A percentile compares a stretch with the other conserved stretches of the same genome.
These are phyloP conservation scores for Eucidaris tribuloides DNA, from an alignment of 35 echinoderm and acorn worm species.

Conservation along the genomic window DNA sequence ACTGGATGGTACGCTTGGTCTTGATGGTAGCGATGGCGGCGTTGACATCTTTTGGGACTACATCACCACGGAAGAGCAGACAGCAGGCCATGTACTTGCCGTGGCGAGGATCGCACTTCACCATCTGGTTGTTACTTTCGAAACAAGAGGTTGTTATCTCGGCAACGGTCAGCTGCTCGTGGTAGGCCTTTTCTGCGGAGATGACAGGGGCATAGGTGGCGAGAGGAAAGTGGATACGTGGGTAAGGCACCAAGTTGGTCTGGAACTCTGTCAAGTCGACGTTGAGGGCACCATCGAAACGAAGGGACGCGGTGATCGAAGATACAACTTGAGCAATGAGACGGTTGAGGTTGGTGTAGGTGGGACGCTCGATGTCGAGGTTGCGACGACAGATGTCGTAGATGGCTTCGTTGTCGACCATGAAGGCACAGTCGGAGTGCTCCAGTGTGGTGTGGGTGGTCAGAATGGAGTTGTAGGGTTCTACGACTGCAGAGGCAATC, in stretches of 20 bases:
- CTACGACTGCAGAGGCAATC: constrained; percentile 43
- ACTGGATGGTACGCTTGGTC: constrained; percentile 53
- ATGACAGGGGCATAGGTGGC: constrained; percentile 54
- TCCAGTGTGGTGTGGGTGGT: constrained; percentile 54
- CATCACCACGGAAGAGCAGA: constrained; percentile 63
- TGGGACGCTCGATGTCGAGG: constrained; percentile 57
- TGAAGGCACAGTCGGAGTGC: constrained; percentile 64
- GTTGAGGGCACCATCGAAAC: constrained; percentile 44
- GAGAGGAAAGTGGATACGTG: constrained; percentile 86
- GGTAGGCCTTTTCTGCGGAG: constrained; percentile 48
- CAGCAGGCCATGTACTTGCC: constrained; percentile 68
- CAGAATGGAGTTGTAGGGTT: constrained; percentile 51
- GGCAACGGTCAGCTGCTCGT: constrained; percentile 49
- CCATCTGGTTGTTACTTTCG: constrained; percentile 66
- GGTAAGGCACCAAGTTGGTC: constrained; percentile 87
- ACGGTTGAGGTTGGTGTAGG: too few relatives aligned
- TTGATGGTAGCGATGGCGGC: constrained; percentile 47
- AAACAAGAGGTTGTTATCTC: too few relatives aligned
- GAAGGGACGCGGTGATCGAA: constrained; percentile 46
- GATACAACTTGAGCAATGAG: constrained; percentile 40
- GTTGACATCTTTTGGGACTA: constrained; percentile 58
- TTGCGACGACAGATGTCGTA: constrained; percentile 48
- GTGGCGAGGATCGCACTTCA: constrained; percentile 53
- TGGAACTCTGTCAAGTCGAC: constrained; percentile 70
- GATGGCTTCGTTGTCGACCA: constrained; percentile 66